Evolutionary conservation across 2,797 vertebrate species (phyloP), one percentile per base, ranked within the genome.

Genomic region (Microctenopoma stevenorrisi): DNA sequence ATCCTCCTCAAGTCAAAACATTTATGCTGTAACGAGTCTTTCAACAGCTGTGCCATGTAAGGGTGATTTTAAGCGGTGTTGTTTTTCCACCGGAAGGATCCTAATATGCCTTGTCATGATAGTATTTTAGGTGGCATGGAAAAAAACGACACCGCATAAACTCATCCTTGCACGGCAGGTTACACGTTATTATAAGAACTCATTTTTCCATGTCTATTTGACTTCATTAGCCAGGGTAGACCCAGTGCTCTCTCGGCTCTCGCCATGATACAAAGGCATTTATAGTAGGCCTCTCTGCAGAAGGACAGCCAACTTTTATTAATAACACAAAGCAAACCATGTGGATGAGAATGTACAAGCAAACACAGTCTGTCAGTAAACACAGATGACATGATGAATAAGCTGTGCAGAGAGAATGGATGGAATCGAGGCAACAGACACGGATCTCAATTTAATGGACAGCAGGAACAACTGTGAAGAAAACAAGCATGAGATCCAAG

Each of bases 181-280:
- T 81, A 70, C 51, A 79, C 56, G 54, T 74, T 72, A 64, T 71
- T 69, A 51, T 28, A 64, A 3, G 68, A 60, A 56, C 57, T 42
- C 72, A 50, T 40, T 72, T 78, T n/a, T 70, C 55, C 75, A 71
- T 26, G 25, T 84, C 83, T 71, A 66, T 81, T 79, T 86, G 86
- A 83, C 85, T 88, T 88, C 73, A 87, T 88, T 91, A 88, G 76
- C 76, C 76, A 87, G 83, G 86, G 88, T 85, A 87, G 58, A 84
- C 64, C 72, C 51, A 40, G 42, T 26, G 76, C 68, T 73, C 72
- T 62, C 75, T 78, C 44, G 43, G 66, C 73, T 88, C 75, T 81
- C 52, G 57, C 47, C 16, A 16, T 15, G 61, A 86, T 86, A 87
- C 70, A 73, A 49, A 60, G 77, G 86, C 85, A 89, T 90, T 92